Base-by-base conservation (phyloP, 2,797 vertebrate species). In the Otus scops region DNA sequence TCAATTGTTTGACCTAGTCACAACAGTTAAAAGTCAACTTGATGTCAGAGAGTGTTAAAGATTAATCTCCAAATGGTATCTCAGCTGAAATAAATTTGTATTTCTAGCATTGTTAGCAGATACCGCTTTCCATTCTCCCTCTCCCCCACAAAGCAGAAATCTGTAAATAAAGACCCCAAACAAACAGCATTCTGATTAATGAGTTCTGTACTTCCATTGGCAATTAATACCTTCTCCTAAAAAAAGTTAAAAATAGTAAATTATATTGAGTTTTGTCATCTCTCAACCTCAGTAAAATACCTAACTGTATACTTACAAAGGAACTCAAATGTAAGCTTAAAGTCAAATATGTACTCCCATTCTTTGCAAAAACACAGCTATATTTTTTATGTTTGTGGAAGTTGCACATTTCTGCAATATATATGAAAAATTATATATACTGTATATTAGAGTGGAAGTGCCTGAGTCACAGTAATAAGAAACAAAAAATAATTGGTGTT, bases 401-500 rank as follows among this genome's bases (percentile, higher is more conserved):
- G 23, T 21, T 47, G 21, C 36, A 59, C 5, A 50, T 93, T 88
- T 80, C 53, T 93, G 30, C 56, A 36, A 23, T 43, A 9, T 15
- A 10, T 22, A 59, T 54, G 65, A 81, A 64, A 77, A 76, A 53
- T 28, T 50, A n/a, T 19, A 43, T 23, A 48, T 73, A 43, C 16
- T 67, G 11, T 75, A 8, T 51, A 32, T 86, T 60, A 68, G 22
- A 70, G 78, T 34, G 6, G 75, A 95, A 95, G 57, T 94, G 61
- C 74, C 60, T 83, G 61, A 90, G 45, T 86, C 77, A 71, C 43
- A 73, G 50, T 2, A 11, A 67, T 81, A 69, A 87, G 51, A 59
- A 92, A 51, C 19, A 32, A 68, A 94, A 87, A 93, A 75, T 88
- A 87, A 93, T 92, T 94, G 56, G n/a, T 69, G 74, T 92, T 95